Evolutionary conservation across 2,113 vertebrate genomes (phyloP).

Genomic region (Raja brachyura): DNA sequence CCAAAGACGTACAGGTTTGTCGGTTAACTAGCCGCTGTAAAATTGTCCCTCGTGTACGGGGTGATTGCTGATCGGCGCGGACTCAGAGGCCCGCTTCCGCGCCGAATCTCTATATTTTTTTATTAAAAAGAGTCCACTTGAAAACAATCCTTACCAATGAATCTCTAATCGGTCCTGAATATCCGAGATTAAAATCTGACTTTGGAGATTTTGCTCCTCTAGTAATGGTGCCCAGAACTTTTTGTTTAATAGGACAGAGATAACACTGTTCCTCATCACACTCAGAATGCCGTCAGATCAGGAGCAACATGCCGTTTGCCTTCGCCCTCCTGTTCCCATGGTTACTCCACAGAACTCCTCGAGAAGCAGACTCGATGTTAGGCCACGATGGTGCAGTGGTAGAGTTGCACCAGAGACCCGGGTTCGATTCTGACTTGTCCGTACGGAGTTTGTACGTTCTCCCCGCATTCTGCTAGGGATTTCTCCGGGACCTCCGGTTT

Average conservation of each 20-base stretch:
- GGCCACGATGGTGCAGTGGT: too few relatives aligned
- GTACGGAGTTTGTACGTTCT: too few relatives aligned
- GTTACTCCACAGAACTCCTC: background rate
- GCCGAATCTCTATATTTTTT: too few relatives aligned
- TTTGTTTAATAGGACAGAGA: background rate
- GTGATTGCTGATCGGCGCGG: too few relatives aligned
- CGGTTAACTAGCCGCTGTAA: too few relatives aligned
- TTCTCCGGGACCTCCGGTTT: too few relatives aligned
- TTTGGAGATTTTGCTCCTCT: background rate
- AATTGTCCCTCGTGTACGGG: too few relatives aligned
- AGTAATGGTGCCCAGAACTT: background rate
- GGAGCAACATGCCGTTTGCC: background rate
- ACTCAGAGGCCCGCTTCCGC: too few relatives aligned
- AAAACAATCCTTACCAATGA: background rate
- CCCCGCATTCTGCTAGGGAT: too few relatives aligned
- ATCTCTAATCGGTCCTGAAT: background rate
- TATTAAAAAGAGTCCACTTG: background rate
- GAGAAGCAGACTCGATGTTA: background rate
- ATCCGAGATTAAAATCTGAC: background rate
- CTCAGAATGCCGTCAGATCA: background rate
- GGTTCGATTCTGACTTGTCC: too few relatives aligned
- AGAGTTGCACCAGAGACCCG: too few relatives aligned
- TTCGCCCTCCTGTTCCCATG: background rate
- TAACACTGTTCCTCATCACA: background rate
- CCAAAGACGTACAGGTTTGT: too few relatives aligned